A percentile compares a stretch with the other conserved stretches of the same genome.
These are phyloP conservation scores for Budorcas taxicolor DNA, from an alignment of 2,113 vertebrate genomes.

Conservation along the genomic window DNA sequence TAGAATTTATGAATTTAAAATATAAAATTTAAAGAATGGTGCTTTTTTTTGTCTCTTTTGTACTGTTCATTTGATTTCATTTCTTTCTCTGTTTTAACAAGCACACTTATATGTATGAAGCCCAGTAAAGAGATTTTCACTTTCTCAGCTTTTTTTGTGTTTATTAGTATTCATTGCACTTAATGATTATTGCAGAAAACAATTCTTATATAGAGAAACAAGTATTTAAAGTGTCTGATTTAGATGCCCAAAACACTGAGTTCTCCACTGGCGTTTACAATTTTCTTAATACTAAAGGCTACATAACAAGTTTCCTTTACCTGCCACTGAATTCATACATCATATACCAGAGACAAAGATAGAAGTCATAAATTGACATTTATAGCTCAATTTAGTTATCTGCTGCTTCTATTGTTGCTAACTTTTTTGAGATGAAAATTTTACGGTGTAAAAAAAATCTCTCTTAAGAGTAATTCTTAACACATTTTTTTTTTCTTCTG, in stretches of 20 bases:
- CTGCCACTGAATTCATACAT: neutral
- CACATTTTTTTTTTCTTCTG: neutral
- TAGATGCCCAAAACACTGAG: neutral
- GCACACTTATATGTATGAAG: neutral
- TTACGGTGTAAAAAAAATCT: neutral
- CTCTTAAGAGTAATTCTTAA: neutral
- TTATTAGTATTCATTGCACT: neutral
- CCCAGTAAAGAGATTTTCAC: neutral
- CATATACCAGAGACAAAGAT: neutral
- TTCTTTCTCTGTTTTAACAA: neutral
- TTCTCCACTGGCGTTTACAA: neutral
- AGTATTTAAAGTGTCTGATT: neutral
- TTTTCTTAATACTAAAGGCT: neutral
- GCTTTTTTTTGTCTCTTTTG: neutral
- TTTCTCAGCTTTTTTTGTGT: neutral
- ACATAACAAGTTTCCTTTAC: neutral
- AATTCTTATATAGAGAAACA: neutral
- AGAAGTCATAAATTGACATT: slow-evolving; percentile 28
- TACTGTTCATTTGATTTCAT: neutral
- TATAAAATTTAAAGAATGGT: neutral
- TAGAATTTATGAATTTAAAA: neutral
- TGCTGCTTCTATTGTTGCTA: neutral
- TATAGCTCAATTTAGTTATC: neutral
- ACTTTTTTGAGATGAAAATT: neutral
- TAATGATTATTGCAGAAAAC: neutral